phyloP scores from a whole-genome alignment of 2,888 invertebrate genomes.

The Papilio protenor region DNA sequence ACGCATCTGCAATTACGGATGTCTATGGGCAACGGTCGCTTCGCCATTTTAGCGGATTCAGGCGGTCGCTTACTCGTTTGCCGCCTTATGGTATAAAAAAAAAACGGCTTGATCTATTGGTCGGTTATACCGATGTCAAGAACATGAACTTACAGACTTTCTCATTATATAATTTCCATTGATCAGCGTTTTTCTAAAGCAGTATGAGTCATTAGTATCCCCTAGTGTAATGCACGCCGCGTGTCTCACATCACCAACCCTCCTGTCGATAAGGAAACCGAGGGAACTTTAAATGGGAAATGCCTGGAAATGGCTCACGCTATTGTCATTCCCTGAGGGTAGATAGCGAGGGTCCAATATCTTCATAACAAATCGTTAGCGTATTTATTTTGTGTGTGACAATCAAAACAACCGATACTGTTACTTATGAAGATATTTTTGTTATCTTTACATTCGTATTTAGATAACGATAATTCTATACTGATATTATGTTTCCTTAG shows the following conservation, averaged over 20 bases:
- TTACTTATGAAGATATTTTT: background rate
- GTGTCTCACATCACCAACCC: conserved; percentile 51
- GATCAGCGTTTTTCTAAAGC: conserved; percentile 26
- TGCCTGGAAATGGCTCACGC: conserved; percentile 80
- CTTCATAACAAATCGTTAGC: conserved; percentile 68
- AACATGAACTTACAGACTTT: background rate
- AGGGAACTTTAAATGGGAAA: conserved; percentile 80
- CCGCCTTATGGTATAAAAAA: too few relatives aligned
- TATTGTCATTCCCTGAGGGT: conserved; percentile 77
- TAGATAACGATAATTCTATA: background rate
- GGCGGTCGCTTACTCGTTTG: too few relatives aligned
- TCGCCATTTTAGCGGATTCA: too few relatives aligned
- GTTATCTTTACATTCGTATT: conserved; percentile 6
- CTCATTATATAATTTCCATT: conserved; percentile 28
- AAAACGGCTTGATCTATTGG: background rate
- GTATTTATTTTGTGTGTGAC: conserved; percentile 75
- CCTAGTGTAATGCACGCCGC: conserved; percentile 56
- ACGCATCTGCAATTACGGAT: too few relatives aligned
- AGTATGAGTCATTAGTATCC: conserved; percentile 57
- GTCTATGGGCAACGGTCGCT: too few relatives aligned
- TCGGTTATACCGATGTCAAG: background rate
- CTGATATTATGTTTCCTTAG: background rate
- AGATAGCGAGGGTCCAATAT: conserved; percentile 72
- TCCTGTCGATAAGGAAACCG: conserved; percentile 72
- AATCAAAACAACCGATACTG: conserved; percentile 67